A percentile compares a stretch with the other conserved stretches of the same genome.
phyloP scores from a whole-genome alignment of 37 sponge, comb jelly and placozoan species.

The Aphrocallistes beatrix region DNA sequence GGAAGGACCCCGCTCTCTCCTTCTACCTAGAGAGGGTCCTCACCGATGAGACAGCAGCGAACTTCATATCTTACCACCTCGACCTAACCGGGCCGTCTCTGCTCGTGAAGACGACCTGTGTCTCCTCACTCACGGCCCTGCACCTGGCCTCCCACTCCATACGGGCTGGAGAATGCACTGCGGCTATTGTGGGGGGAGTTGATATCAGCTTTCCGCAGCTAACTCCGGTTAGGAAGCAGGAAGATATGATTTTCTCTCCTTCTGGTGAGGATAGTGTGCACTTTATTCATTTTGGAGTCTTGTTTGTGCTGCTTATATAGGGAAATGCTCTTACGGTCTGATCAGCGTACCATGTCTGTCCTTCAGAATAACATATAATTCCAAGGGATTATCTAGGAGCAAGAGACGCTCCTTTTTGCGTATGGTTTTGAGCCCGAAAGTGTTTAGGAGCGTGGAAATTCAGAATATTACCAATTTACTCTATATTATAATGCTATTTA shows the following conservation, averaged over 20 bases:
- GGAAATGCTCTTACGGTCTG: too few relatives aligned
- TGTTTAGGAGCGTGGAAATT: too few relatives aligned
- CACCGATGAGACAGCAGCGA: constrained; percentile 24
- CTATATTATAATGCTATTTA: too few relatives aligned
- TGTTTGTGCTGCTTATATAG: too few relatives aligned
- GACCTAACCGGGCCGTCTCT: constrained; percentile 44
- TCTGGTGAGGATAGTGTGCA: background rate
- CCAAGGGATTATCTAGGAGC: too few relatives aligned
- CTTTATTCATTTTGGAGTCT: background rate
- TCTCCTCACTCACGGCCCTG: constrained; percentile 57
- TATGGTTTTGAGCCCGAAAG: too few relatives aligned
- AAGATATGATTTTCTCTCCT: constrained; percentile 9
- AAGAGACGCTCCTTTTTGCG: too few relatives aligned
- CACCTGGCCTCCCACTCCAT: constrained; percentile 32
- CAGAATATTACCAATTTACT: too few relatives aligned
- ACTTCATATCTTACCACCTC: constrained; percentile 43
- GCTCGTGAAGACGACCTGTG: constrained; percentile 45
- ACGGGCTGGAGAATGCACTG: constrained; percentile 28
- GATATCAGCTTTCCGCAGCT: background rate
- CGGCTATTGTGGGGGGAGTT: constrained; percentile 51
- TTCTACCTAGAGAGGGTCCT: background rate
- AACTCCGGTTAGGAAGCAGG: background rate
- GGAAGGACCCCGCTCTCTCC: background rate
- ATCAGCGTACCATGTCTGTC: too few relatives aligned
- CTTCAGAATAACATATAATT: too few relatives aligned